A percentile compares a stretch with the other conserved stretches of the same genome.
Evolutionary conservation across 2,888 invertebrate species (phyloP).

Genomic region (Drosophila helvetica): DNA sequence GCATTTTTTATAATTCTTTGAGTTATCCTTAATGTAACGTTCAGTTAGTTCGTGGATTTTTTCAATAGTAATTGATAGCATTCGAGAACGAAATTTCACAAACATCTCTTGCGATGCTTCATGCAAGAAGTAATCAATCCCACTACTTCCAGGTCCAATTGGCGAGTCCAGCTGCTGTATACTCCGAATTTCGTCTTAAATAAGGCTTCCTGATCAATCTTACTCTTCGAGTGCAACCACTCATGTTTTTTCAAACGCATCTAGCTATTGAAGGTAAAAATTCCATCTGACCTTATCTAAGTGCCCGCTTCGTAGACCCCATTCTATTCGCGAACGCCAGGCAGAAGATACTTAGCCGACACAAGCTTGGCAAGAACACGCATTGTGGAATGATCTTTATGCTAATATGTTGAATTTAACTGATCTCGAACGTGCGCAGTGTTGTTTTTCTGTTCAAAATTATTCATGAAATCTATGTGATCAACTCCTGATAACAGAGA

Average conservation of each 20-base stretch:
- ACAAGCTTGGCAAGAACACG: too few relatives aligned
- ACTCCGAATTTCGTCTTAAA: slow-evolving; percentile 95
- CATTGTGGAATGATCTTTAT: too few relatives aligned
- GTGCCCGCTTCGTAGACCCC: too few relatives aligned
- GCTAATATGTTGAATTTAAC: too few relatives aligned
- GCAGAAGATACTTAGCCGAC: too few relatives aligned
- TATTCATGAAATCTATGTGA: slow-evolving; percentile 92
- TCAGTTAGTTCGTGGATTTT: slow-evolving; percentile 89
- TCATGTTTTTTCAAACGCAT: slow-evolving; percentile 90
- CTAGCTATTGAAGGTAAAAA: too few relatives aligned
- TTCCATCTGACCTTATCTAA: too few relatives aligned
- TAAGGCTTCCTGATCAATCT: slow-evolving; percentile 87
- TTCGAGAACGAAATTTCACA: slow-evolving; percentile 89
- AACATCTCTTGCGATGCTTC: too few relatives aligned
- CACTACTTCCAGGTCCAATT: slow-evolving; percentile 91
- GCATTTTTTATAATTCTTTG: slow-evolving; percentile 87
- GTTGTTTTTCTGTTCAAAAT: slow-evolving; percentile 88
- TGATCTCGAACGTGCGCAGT: too few relatives aligned
- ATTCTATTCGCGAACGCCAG: too few relatives aligned
- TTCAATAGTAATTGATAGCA: slow-evolving; percentile 89
- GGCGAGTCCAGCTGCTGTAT: slow-evolving; percentile 94
- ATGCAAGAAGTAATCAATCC: slow-evolving; percentile 91
- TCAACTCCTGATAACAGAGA: too few relatives aligned
- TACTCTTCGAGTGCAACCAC: slow-evolving; percentile 89
- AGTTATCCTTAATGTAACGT: slow-evolving; percentile 87